Percentiles rank a stretch among this genome's conserved stretches.
These are phyloP conservation scores for Planiliza haematocheilus DNA, from an alignment of 2,113 vertebrate genomes.

Conservation along the genomic window DNA sequence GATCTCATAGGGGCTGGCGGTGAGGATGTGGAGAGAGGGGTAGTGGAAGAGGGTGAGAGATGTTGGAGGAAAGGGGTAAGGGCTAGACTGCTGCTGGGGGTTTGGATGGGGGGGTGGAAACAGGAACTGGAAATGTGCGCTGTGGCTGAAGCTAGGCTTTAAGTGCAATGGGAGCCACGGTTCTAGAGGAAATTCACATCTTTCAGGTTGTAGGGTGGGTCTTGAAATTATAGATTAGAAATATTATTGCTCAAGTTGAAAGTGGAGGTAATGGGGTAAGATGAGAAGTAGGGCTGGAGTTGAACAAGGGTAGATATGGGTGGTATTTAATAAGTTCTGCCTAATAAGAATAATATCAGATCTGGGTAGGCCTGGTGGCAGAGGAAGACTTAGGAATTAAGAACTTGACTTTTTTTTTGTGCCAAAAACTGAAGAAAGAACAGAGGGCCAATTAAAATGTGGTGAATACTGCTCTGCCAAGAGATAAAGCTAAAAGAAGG, in stretches of 20 bases:
- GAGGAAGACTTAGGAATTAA: neutral
- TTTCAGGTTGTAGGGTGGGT: neutral
- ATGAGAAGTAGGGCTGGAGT: constrained; percentile 15
- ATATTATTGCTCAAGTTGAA: neutral
- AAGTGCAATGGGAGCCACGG: neutral
- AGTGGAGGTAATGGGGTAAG: neutral
- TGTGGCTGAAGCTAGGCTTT: constrained; percentile 9
- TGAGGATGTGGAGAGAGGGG: constrained; percentile 5
- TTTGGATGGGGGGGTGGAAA: neutral
- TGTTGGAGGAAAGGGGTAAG: constrained; percentile 19
- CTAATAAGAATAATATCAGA: neutral
- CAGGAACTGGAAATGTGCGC: constrained; percentile 14
- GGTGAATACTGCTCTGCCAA: neutral
- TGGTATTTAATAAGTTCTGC: constrained; percentile 10
- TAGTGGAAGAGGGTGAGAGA: constrained; percentile 9
- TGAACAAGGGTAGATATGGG: neutral
- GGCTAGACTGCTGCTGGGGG: neutral
- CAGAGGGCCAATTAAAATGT: neutral
- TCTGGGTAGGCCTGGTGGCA: neutral
- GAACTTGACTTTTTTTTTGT: neutral
- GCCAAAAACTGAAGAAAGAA: neutral
- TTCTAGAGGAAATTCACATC: neutral
- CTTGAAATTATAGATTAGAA: neutral
- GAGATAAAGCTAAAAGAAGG: neutral
- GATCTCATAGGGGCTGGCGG: constrained; percentile 51